Evolutionary conservation across 1,140 invertebrate species (phyloP), one percentile per base, ranked within the genome.

Genomic region (Neodiprion lecontei): DNA sequence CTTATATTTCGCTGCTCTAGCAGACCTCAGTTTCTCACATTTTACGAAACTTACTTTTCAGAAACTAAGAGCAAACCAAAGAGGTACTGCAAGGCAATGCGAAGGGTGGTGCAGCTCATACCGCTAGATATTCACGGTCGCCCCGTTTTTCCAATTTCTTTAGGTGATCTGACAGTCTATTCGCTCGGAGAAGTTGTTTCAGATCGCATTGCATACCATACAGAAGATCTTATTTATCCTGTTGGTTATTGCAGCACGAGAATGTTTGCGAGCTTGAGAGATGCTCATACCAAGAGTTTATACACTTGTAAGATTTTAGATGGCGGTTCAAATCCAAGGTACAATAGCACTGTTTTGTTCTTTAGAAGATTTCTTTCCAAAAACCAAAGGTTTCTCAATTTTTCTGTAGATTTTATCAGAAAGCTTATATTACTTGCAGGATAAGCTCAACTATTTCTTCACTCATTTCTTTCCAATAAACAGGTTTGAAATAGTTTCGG

Each of bases 271-370:
- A 95, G 93, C 86, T 89, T 94, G 0, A 91, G 91, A 80, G 92
- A 94, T 84, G 91, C 92, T 9, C 89, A 91, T 61, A 88, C 90
- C n/a, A 93, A 93, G 82, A 95, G 94, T 85, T 89, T 95, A 7
- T 96, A 95, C 79, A 96, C 94, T 7, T 96, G 95, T 83, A 96
- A 95, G 87, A 94, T 96, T 76, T 89, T 94, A 66, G 95, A 96
- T 83, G 91, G 91, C 69, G 93, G 93, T 70, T 84, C 89, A 74
- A 89, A 90, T 77, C 95, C 95, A 48, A 92, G 91, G 93, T 94
- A 88, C 84, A 76, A 75, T 68, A 67, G 5, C 5, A 40, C 11
- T 21, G n/a, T 9, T 14, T 61, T 17, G 53, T 17, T 61, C 11
- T 12, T 61, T 21, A 21, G 17, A 17, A 14, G 11, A 40, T 69